Conservation (phyloP, 2,888 invertebrate genomes). For the Portevinia maculata region DNA sequence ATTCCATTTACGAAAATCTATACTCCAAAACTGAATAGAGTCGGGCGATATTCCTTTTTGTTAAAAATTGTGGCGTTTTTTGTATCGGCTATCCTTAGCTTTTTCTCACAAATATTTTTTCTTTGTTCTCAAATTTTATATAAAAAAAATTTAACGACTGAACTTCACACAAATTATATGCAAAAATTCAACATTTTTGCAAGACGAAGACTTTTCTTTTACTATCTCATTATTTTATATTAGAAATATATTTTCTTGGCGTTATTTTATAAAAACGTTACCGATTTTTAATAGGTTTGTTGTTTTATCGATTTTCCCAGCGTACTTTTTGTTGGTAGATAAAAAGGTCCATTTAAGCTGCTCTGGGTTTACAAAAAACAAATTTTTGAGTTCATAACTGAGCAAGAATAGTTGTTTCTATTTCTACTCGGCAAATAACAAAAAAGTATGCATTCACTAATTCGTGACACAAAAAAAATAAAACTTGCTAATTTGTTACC, state of each 20-base stretch:
- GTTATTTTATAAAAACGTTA: slow-evolving; percentile 24
- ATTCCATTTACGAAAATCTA: slow-evolving; percentile 79
- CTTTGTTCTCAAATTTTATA: slow-evolving; percentile 40
- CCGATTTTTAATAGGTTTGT: slow-evolving; percentile 18
- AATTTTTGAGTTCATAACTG: slow-evolving; percentile 46
- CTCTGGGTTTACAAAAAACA: slow-evolving; percentile 23
- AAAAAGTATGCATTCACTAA: slow-evolving; percentile 47
- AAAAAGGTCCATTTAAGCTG: slow-evolving; percentile 28
- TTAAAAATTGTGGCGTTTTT: slow-evolving; percentile 23
- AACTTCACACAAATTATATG: slow-evolving; percentile 41
- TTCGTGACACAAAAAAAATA: slow-evolving; percentile 33
- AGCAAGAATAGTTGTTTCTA: slow-evolving; percentile 8
- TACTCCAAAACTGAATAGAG: slow-evolving; percentile 57
- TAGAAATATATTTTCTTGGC: slow-evolving; percentile 22
- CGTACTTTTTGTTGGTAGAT: slow-evolving; percentile 22
- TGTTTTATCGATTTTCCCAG: slow-evolving; percentile 67
- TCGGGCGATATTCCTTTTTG: slow-evolving; percentile 61
- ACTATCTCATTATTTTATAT: slow-evolving; percentile 33
- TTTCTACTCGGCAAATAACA: slow-evolving; percentile 35
- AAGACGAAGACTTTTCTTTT: slow-evolving; percentile 7
- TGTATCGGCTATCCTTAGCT: slow-evolving; percentile 48
- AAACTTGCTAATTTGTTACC: slow-evolving; percentile 44
- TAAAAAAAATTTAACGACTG: slow-evolving; percentile 15
- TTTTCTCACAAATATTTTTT: slow-evolving; percentile 28
- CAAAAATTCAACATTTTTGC: slow-evolving; percentile 47